Base-by-base conservation (phyloP, 92 coral and sea anemone species). In the Parazoanthus swiftii region DNA sequence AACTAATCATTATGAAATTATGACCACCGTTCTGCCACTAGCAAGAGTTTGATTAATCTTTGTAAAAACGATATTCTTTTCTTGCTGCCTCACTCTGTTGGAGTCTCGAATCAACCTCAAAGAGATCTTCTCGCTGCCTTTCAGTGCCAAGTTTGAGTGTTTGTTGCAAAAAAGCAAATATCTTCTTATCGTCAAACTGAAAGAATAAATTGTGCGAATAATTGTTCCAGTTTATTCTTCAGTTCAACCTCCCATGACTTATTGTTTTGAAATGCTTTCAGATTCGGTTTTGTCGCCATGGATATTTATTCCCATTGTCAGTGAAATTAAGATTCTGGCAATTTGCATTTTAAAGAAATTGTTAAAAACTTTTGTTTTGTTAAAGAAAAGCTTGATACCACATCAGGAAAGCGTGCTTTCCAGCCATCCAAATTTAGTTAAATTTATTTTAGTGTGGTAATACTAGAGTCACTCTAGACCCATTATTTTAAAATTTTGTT, bases 261-360 rank as follows among this genome's bases (percentile, higher is more conserved):
- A 58, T 84, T 26, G 26, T 26, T 46, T 68, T 71, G 26, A 84
- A 76, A 84, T 84, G 43, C 33, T 84, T 84, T 18, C 44, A 72
- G 29, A 6, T 66, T 84, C 66, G 26, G 36, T 84, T 8, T 23
- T 46, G 79, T 84, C 26, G 25, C 68, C 68, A 84, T 84, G 87
- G 87, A 71, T 44, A 68, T 26, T 83, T 82, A 13, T 16, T 29
- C 16, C 68, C 38, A 35, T 80, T 56, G 48, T 80, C 72, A 80
- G 50, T 59, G 8, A 56, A 80, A 58, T 33, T 54, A 80, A 80
- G n/a, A 54, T 44, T 78, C 37, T 35, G 43, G 16, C 80, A 25
- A 76, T 76, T 76, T 3, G 25, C 36, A 44, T 21, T 39, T 78
- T 46, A n/a, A 43, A 13, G 51, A 78, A 7, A 51, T 78, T 33